phyloP scores from a whole-genome alignment of 2,888 invertebrate genomes.

The Drosophila fungiperda region DNA sequence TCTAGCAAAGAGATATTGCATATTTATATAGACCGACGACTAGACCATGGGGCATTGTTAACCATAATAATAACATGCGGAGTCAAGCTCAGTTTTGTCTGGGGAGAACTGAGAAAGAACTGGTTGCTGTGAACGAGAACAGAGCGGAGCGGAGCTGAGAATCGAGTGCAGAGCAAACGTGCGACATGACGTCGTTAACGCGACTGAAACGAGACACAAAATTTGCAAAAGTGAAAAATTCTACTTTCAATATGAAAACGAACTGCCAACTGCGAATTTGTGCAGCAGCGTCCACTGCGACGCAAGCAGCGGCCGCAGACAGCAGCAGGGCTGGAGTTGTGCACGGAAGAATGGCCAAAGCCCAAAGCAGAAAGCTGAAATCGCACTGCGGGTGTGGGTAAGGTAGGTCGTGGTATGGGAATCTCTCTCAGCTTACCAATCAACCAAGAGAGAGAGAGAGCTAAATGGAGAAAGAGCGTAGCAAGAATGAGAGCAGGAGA shows the following conservation, averaged over 20 bases:
- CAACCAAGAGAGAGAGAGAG: background rate
- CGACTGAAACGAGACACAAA: constrained; percentile 80
- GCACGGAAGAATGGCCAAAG: constrained; percentile 66
- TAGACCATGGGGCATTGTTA: constrained; percentile 1
- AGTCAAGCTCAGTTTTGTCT: constrained; percentile 37
- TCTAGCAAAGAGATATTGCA: constrained; percentile 4
- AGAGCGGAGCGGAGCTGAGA: constrained; percentile 3
- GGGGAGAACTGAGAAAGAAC: constrained; percentile 19
- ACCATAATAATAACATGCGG: constrained; percentile 29
- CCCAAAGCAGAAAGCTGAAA: constrained; percentile 67
- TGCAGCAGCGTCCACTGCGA: constrained; percentile 49
- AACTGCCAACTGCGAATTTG: constrained; percentile 62
- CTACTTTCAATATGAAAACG: constrained; percentile 80
- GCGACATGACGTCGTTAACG: constrained; percentile 83
- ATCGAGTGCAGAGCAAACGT: constrained; percentile 65
- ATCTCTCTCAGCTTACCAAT: constrained; percentile 34
- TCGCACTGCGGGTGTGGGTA: constrained; percentile 84
- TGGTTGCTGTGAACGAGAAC: constrained; percentile 29
- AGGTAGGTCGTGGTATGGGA: constrained; percentile 85
- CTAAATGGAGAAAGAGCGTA: constrained; percentile 7
- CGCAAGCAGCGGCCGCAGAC: constrained; percentile 18
- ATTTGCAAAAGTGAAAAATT: constrained; percentile 82
- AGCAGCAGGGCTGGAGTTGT: constrained; percentile 64
- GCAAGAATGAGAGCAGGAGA: background rate
- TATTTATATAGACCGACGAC: constrained; percentile 13